Evolutionary conservation across 1,140 invertebrate species (phyloP).

Genomic region (Drosophila busckii): DNA sequence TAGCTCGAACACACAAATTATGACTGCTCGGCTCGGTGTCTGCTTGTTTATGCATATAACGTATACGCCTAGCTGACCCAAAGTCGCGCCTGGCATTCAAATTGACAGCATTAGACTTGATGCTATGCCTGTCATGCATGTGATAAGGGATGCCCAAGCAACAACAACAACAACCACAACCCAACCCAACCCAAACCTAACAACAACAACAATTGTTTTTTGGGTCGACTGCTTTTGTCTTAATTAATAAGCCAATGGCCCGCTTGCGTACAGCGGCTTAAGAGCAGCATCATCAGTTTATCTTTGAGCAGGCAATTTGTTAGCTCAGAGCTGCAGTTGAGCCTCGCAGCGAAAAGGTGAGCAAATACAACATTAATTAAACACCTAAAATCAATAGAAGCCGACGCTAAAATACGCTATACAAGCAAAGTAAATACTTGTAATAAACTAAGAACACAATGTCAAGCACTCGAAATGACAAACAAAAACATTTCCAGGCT

Average conservation of each 20-base stretch:
- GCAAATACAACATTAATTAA: too few relatives aligned
- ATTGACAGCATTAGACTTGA: constrained; percentile 52
- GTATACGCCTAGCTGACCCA: constrained; percentile 20
- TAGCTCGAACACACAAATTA: constrained; percentile 31
- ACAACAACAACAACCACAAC: background rate
- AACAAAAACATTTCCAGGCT: too few relatives aligned
- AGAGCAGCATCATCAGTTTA: too few relatives aligned
- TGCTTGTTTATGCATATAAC: constrained; percentile 57
- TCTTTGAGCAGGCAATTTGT: too few relatives aligned
- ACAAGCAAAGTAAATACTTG: too few relatives aligned
- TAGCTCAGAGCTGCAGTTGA: too few relatives aligned
- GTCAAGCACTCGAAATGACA: too few relatives aligned
- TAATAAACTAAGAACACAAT: too few relatives aligned
- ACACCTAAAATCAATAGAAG: too few relatives aligned
- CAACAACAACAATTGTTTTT: too few relatives aligned
- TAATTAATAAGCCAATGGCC: constrained; percentile 72
- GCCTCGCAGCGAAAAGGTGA: too few relatives aligned
- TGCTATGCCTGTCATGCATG: constrained; percentile 62
- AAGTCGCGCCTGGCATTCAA: constrained; percentile 54
- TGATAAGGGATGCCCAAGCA: constrained; percentile 54
- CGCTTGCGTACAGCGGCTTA: constrained; percentile 30
- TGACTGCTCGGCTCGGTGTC: background rate
- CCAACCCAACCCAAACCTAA: background rate
- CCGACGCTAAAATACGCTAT: too few relatives aligned
- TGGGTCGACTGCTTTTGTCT: constrained; percentile 39